Evolutionary conservation across 1,140 invertebrate species (phyloP).

Genomic region (Mercenaria mercenaria): DNA sequence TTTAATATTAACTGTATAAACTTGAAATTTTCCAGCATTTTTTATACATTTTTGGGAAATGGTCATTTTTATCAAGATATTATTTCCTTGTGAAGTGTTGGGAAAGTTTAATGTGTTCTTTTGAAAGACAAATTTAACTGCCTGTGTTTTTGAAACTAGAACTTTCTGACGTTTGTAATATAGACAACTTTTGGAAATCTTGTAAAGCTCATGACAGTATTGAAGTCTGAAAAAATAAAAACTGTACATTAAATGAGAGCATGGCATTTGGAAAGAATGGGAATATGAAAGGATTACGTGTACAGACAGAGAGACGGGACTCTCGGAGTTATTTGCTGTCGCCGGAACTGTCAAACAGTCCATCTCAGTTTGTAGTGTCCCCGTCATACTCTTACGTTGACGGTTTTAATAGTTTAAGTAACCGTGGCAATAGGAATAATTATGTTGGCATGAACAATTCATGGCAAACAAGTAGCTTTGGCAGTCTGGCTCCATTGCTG

Average conservation of each 20-base stretch:
- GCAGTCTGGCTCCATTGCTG: constrained; percentile 40
- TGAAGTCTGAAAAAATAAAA: too few species aligned
- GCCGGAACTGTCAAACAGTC: constrained; percentile 9
- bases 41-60: too few species aligned
- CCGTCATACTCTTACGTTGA: background rate
- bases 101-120: too few species aligned
- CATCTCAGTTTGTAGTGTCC: constrained; percentile 10
- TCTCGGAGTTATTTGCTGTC: constrained; percentile 55
- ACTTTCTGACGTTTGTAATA: background rate
- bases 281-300: background rate
- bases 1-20: too few species aligned
- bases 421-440: background rate
- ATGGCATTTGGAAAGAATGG: constrained; percentile 35
- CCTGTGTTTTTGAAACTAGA: background rate
- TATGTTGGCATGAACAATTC: background rate
- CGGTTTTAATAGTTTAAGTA: background rate
- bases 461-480: background rate
- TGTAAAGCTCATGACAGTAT: too few species aligned
- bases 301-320: constrained; percentile 26
- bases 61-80: too few species aligned
- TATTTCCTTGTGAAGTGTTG: too few species aligned
- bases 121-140: too few species aligned
- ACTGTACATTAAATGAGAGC: too few species aligned
- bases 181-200: too few species aligned
- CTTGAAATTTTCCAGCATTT: too few species aligned